Percentiles rank a stretch among this genome's conserved stretches.
Evolutionary conservation across 1,140 invertebrate species (phyloP).

Genomic region (Paramacrobiotus metropolitanus): DNA sequence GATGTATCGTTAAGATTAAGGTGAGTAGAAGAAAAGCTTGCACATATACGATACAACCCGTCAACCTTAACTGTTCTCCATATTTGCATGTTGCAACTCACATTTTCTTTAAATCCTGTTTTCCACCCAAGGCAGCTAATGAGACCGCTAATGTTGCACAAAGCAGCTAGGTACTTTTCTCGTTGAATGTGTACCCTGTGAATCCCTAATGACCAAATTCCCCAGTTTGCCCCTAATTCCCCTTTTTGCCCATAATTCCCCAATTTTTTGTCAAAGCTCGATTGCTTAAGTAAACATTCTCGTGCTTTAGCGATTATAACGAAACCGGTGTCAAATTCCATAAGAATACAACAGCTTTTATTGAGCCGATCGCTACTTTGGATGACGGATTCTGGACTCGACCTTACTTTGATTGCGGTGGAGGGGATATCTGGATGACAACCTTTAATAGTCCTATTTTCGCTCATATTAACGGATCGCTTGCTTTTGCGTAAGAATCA

Average conservation of each 20-base stretch:
- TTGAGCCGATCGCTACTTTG: slow-evolving; percentile 37
- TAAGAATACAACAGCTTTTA: background rate
- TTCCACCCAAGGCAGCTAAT: no score
- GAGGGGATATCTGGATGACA: slow-evolving; percentile 89
- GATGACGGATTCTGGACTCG: slow-evolving; percentile 85
- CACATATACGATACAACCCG: background rate
- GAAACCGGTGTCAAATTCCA: background rate
- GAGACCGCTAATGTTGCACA: no score
- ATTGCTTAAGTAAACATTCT: no score
- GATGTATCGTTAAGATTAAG: background rate
- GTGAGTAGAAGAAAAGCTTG: background rate
- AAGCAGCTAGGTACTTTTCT: no score
- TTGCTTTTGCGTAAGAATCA: background rate
- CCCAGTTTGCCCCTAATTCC: no score
- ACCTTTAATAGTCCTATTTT: slow-evolving; percentile 83
- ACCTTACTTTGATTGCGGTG: slow-evolving; percentile 83
- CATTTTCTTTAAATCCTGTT: no score
- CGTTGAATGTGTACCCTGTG: no score
- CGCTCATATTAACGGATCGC: slow-evolving; percentile 47
- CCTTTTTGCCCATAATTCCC: no score
- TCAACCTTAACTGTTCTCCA: background rate
- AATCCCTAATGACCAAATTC: no score
- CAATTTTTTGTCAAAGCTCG: no score
- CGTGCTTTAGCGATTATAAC: background rate
- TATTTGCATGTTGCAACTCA: background rate